Percentiles rank a stretch among this genome's conserved stretches.
These are phyloP conservation scores for Rallus limicola DNA, from an alignment of 2,113 vertebrate species.

Conservation along the genomic window DNA sequence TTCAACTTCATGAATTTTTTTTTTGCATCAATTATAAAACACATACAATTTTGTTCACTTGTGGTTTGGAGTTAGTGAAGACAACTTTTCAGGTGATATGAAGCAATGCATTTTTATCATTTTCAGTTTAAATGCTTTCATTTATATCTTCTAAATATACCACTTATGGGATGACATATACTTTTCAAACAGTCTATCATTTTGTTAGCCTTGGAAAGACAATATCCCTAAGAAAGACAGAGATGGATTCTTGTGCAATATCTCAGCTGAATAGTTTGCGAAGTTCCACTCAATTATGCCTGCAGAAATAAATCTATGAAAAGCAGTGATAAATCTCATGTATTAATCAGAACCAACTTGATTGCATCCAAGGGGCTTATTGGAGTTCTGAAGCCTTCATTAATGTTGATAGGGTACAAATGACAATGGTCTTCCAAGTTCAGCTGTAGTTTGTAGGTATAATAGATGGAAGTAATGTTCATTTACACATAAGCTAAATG, in stretches of 20 bases:
- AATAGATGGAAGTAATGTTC: neutral
- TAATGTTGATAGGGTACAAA: neutral
- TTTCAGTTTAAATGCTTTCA: neutral
- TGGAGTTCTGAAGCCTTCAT: neutral
- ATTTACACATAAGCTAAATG: neutral
- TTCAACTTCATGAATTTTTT: neutral
- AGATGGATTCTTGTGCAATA: neutral
- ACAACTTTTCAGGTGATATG: neutral
- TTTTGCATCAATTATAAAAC: neutral
- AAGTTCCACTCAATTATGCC: neutral
- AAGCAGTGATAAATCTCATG: neutral
- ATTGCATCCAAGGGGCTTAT: neutral
- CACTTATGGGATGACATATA: neutral
- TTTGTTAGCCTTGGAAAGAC: neutral
- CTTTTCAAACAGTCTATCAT: neutral
- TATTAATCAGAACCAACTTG: neutral
- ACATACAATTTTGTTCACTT: neutral
- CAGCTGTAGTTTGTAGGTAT: neutral
- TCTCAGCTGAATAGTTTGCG: neutral
- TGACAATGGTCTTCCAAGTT: neutral
- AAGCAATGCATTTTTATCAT: neutral
- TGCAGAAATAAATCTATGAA: neutral
- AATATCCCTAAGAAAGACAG: neutral
- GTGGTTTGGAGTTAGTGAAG: neutral
- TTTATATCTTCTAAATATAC: neutral